phyloP scores from a whole-genome alignment of 1,140 invertebrate species.

The Lycorma delicatula region DNA sequence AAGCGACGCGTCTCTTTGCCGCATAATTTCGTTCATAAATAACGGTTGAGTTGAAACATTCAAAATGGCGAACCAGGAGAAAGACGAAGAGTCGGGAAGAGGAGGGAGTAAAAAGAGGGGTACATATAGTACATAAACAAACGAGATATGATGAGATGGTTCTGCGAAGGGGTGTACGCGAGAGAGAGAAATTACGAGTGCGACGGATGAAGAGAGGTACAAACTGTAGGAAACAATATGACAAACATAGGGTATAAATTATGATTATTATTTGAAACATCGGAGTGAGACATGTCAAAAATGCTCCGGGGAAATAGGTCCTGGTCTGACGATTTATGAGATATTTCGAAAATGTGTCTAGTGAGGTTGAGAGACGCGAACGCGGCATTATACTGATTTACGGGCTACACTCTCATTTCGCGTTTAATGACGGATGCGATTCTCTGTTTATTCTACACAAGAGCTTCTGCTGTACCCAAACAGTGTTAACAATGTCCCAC shows the following conservation, averaged over 20 bases:
- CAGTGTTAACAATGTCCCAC: too few species aligned
- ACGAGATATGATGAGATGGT: too few species aligned
- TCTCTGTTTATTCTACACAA: too few species aligned
- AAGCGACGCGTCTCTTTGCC: slow-evolving; percentile 2
- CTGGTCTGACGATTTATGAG: slow-evolving; percentile 1
- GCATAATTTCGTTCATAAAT: slow-evolving; percentile 2
- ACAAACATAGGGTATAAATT: slow-evolving; percentile 15
- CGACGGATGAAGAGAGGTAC: not conserved
- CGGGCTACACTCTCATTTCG: slow-evolving; percentile 3
- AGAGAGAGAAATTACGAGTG: not conserved
- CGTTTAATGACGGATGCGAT: slow-evolving; percentile 3
- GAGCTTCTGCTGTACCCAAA: too few species aligned
- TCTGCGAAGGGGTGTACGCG: too few species aligned
- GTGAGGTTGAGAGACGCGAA: not conserved
- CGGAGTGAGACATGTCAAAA: slow-evolving; percentile 14
- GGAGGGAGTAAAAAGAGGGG: too few species aligned
- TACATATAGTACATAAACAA: not conserved
- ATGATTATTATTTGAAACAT: slow-evolving; percentile 17
- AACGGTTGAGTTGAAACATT: not conserved
- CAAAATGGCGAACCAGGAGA: not conserved
- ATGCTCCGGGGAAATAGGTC: not conserved
- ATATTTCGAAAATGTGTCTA: slow-evolving; percentile 8
- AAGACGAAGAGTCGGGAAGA: too few species aligned
- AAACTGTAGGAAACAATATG: slow-evolving; percentile 3
- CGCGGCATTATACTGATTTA: not conserved